phyloP scores from a whole-genome alignment of 2,888 invertebrate species.

The Salticus scenicus region DNA sequence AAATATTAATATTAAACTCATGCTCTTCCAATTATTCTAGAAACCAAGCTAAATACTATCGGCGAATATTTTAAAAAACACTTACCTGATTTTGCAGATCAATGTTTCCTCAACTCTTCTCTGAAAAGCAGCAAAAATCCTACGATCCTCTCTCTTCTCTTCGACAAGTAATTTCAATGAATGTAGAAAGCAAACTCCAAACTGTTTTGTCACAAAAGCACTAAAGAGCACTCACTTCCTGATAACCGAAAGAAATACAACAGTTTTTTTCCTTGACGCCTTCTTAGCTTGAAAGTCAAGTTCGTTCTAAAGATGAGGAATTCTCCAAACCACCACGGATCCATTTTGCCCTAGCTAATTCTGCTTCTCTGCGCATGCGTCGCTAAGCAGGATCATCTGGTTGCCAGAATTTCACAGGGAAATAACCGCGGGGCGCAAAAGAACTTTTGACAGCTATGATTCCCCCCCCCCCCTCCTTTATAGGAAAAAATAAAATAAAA shows the following conservation, averaged over 20 bases:
- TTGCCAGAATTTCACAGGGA: not conserved
- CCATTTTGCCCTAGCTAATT: not conserved
- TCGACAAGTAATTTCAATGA: too few relatives aligned
- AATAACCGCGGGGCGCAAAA: not conserved
- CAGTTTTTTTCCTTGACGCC: not conserved
- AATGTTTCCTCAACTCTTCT: too few relatives aligned
- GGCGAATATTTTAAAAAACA: too few relatives aligned
- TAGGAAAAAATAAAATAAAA: too few relatives aligned
- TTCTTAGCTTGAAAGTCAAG: constrained; percentile 5
- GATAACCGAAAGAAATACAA: not conserved
- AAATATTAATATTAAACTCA: too few relatives aligned
- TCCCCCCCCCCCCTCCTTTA: not conserved
- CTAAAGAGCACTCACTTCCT: not conserved
- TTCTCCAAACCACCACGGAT: not conserved
- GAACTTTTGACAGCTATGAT: not conserved
- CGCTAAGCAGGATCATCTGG: not conserved
- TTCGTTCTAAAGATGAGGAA: not conserved
- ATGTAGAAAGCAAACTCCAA: too few relatives aligned
- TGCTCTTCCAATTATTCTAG: too few relatives aligned
- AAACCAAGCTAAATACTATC: too few relatives aligned
- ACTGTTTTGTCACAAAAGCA: too few relatives aligned
- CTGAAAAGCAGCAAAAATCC: too few relatives aligned
- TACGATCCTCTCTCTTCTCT: too few relatives aligned
- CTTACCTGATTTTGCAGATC: too few relatives aligned
- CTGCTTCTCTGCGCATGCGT: not conserved